These are phyloP conservation scores for Dreissena polymorpha DNA, from an alignment of 1,140 invertebrate species.

Conservation along the genomic window DNA sequence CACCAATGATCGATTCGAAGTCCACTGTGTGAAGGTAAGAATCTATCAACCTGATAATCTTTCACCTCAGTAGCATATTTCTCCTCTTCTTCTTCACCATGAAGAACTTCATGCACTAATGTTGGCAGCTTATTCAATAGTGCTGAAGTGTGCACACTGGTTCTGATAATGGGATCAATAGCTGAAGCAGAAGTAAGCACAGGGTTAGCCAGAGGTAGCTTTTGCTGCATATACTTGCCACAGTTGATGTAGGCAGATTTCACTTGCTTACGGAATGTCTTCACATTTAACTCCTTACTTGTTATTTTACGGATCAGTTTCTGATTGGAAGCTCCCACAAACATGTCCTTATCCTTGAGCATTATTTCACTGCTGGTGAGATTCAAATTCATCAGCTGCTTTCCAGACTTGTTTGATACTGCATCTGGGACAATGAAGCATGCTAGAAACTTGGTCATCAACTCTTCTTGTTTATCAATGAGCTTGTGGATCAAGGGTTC, in stretches of 20 bases:
- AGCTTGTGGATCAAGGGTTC: conserved; percentile 57
- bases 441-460: too few relatives aligned
- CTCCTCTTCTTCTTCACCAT: neutral
- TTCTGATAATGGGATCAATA: neutral
- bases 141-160: neutral
- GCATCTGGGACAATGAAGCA: too few relatives aligned
- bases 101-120: neutral
- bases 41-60: neutral
- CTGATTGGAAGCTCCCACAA: too few relatives aligned
- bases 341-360: too few relatives aligned
- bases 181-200: neutral
- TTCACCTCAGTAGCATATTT: neutral
- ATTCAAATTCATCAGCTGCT: too few relatives aligned
- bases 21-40: neutral
- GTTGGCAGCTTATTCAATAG: neutral
- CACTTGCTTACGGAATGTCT: neutral
- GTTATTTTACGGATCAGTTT: too few relatives aligned
- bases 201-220: conserved; percentile 4
- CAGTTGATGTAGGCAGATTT: neutral
- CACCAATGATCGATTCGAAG: neutral
- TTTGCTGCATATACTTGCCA: conserved; percentile 1
- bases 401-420: too few relatives aligned
- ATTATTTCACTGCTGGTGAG: too few relatives aligned
- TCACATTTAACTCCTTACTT: neutral
- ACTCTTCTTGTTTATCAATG: conserved; percentile 56